These are phyloP conservation scores for Linnaemya vulpina DNA, from an alignment of 2,888 invertebrate genomes.

Conservation along the genomic window DNA sequence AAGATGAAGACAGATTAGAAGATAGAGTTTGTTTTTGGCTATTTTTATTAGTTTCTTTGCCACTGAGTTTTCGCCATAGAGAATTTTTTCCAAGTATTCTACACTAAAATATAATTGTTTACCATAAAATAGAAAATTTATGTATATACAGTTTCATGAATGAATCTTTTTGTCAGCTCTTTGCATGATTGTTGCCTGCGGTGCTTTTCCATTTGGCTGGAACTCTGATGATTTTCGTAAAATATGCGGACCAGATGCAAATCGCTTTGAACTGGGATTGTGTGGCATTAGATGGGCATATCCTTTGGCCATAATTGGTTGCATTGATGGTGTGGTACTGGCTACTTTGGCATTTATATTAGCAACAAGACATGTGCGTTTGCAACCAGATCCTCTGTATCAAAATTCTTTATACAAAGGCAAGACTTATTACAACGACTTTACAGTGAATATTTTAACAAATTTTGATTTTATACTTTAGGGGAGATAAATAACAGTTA, in stretches of 20 bases:
- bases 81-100: too few relatives aligned
- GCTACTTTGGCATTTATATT: conserved; percentile 96
- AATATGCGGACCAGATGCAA: conserved; percentile 93
- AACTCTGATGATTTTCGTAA: conserved; percentile 91
- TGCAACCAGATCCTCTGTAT: conserved; percentile 91
- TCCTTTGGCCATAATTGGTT: conserved; percentile 93
- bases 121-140: not conserved
- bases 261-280: conserved; percentile 90
- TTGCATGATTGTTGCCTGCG: conserved; percentile 93
- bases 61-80: too few relatives aligned
- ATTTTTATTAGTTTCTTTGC: too few relatives aligned
- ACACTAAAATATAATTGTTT: too few relatives aligned
- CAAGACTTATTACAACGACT: conserved; percentile 73
- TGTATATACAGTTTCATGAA: not conserved
- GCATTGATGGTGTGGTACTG: conserved; percentile 79
- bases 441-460: not conserved
- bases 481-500: conserved; percentile 95
- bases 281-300: conserved; percentile 97
- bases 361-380: conserved; percentile 93
- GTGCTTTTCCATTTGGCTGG: conserved; percentile 96
- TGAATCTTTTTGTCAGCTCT: conserved; percentile 86
- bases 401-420: conserved; percentile 89
- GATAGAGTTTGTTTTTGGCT: too few relatives aligned
- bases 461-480: conserved; percentile 79
- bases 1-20: too few relatives aligned